Base-by-base conservation (phyloP, 2,888 invertebrate genomes). In the Xylophagus ater region DNA sequence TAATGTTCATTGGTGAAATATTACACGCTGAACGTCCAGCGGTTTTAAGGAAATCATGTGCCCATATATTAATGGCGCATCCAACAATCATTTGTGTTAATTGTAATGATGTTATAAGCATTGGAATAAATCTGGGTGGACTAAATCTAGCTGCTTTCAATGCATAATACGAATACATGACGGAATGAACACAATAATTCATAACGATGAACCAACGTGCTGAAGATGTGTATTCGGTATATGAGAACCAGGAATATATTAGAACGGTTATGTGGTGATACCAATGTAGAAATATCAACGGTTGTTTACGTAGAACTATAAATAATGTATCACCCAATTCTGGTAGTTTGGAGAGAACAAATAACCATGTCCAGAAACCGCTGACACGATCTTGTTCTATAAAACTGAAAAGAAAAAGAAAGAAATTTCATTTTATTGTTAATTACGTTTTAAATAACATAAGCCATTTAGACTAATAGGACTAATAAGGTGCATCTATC, bases 291-390 rank as follows among this genome's bases (percentile, higher is more conserved):
- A 93, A 93, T 61, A 92, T 89, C 35, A 93, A 71, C 2, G 88
- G 89, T 63, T 92, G 90, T 67, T 93, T 93, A 45, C 94, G 77
- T 42, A 94, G 71, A 34, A 89, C 86, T 47, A 94, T 85, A 72
- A 94, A 94, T 51, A 93, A 76, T 28, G 94, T 94, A 69, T 94
- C 94, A 7, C 92, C 93, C 31, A 97, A 73, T 67, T 98, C 97
- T 0, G 93, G 90, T 40, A 94, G 76, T 68, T 98, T 98, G 47
- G 93, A 93, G 48, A 96, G 70, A 28, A 93, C 92, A 69, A 98
- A 98, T 75, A 93, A 79, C 78, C 83, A 89, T 49, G 94, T 88
- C 97, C 97, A 98, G 67, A 94, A 94, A 8, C 93, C 93, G 49
- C 89, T 84, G 34, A 94, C 93, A 53, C 85, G 82, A 66, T 90